Percentiles rank a stretch among this genome's conserved stretches.
These are phyloP conservation scores for Cephalotes varians DNA, from an alignment of 2,888 invertebrate genomes.

Conservation along the genomic window DNA sequence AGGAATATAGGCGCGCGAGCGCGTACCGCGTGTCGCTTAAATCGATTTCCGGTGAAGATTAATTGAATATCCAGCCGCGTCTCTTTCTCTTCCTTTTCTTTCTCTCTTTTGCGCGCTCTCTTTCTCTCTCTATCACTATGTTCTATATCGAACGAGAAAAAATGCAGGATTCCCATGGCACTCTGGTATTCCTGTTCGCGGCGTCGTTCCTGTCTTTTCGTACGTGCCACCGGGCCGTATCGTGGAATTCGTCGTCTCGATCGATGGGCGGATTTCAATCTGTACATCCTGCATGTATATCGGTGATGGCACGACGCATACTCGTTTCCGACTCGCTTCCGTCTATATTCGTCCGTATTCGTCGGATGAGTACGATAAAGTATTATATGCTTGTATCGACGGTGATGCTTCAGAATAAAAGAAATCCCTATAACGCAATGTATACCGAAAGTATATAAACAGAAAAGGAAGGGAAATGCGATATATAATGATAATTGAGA, in stretches of 20 bases:
- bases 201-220: constrained; percentile 55
- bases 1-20: constrained; percentile 16
- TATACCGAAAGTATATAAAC: neutral
- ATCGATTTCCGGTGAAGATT: constrained; percentile 66
- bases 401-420: constrained; percentile 4
- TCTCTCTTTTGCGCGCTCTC: neutral
- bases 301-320: constrained; percentile 22
- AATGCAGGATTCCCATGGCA: constrained; percentile 66
- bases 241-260: constrained; percentile 70
- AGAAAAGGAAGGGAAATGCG: neutral
- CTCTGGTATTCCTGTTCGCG: constrained; percentile 66
- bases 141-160: constrained; percentile 68
- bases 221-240: constrained; percentile 65
- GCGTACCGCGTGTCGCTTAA: constrained; percentile 56
- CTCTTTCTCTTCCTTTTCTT: constrained; percentile 4
- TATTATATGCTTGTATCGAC: constrained; percentile 21
- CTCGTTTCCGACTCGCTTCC: neutral
- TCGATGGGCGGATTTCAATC: constrained; percentile 75
- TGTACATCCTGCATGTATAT: constrained; percentile 61
- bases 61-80: constrained; percentile 65
- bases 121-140: constrained; percentile 22
- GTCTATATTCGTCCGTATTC: constrained; percentile 34
- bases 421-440: constrained; percentile 15
- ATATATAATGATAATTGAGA: neutral
- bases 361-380: constrained; percentile 18